Evolutionary conservation across 2,888 invertebrate species (phyloP).

Genomic region (Drosophila yooni): DNA sequence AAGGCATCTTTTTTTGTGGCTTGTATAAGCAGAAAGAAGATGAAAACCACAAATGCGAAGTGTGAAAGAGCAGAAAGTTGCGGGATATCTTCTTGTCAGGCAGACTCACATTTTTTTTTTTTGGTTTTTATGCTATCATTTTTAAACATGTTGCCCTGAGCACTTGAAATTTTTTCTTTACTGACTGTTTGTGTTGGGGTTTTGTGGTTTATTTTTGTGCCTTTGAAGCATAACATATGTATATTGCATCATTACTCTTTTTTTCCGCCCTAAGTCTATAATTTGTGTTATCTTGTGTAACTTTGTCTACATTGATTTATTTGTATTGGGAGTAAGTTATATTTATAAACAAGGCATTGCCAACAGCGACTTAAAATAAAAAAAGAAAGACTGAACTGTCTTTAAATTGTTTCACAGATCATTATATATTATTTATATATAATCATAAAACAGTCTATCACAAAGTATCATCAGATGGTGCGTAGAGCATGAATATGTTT

Average conservation of each 20-base stretch:
- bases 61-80: background rate
- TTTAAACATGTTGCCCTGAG: conserved; percentile 58
- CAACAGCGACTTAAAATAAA: background rate
- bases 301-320: conserved; percentile 9
- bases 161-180: conserved; percentile 43
- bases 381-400: background rate
- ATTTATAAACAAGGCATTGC: background rate
- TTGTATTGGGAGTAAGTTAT: background rate
- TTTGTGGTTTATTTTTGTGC: conserved; percentile 23
- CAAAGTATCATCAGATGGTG: background rate
- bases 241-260: conserved; percentile 53
- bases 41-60: background rate
- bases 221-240: conserved; percentile 52
- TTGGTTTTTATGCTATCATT: conserved; percentile 29
- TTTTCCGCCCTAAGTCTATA: conserved; percentile 10
- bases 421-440: background rate
- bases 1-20: conserved; percentile 25
- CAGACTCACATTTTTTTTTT: background rate
- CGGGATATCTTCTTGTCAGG: background rate
- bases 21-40: background rate
- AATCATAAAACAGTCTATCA: background rate
- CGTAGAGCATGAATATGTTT: background rate
- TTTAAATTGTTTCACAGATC: background rate
- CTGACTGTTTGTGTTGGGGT: conserved; percentile 10
- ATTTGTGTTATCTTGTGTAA: background rate